These are phyloP conservation scores for Archips xylosteana DNA, from an alignment of 2,888 invertebrate species.

Conservation along the genomic window DNA sequence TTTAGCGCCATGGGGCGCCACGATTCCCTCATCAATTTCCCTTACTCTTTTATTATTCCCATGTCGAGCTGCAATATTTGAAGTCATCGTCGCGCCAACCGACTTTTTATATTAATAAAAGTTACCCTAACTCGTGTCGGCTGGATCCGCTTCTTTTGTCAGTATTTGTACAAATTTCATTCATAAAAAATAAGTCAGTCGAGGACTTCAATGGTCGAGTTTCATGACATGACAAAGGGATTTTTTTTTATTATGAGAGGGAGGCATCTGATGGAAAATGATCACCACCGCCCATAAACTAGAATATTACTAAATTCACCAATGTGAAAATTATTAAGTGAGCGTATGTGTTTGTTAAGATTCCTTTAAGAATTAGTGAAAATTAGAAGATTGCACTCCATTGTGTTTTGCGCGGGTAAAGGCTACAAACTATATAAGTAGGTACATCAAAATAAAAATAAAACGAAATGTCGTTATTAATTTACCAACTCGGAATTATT, in stretches of 20 bases:
- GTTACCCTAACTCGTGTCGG: slow-evolving; percentile 36
- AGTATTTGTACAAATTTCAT: slow-evolving; percentile 21
- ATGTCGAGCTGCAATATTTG: slow-evolving; percentile 42
- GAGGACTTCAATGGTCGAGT: neutral
- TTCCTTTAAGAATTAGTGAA: too few species aligned
- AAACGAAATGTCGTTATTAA: too few species aligned
- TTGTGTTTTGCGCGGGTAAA: too few species aligned
- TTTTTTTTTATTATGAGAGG: neutral
- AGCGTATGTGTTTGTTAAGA: too few species aligned
- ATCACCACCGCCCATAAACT: too few species aligned
- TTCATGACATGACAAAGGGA: neutral
- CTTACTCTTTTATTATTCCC: slow-evolving; percentile 47
- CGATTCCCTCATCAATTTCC: slow-evolving; percentile 46
- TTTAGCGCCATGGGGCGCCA: slow-evolving; percentile 41
- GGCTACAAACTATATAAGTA: too few species aligned
- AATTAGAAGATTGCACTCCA: too few species aligned
- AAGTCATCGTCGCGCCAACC: slow-evolving; percentile 38
- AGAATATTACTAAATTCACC: too few species aligned
- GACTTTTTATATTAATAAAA: slow-evolving; percentile 43
- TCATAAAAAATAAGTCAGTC: slow-evolving; percentile 11
- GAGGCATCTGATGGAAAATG: too few species aligned
- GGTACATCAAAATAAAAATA: too few species aligned
- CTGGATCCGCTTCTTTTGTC: slow-evolving; percentile 18
- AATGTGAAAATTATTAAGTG: too few species aligned
- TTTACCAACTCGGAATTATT: too few species aligned